Base-by-base conservation (phyloP, 2,113 vertebrate species). In the Paralichthys olivaceus region DNA sequence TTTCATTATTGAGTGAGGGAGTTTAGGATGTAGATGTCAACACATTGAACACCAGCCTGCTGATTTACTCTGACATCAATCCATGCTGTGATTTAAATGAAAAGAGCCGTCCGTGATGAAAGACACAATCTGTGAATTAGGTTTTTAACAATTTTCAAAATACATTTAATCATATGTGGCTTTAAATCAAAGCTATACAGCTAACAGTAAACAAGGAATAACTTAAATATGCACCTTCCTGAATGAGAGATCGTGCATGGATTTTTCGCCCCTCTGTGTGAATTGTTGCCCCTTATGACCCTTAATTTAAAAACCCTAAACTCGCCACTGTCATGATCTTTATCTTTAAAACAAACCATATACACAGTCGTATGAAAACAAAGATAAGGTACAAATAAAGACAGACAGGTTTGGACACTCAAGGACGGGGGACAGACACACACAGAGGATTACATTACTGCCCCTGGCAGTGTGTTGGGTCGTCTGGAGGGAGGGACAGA, bases 1-100 rank as follows among this genome's bases (percentile, higher is more conserved):
- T 91, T 91, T 92, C 87, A 93, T 93, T 91, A 93, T 91, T 79
- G 81, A 84, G 77, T 75, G 34, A 65, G 29, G 49, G 45, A 79
- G 74, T 79, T 76, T 28, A 63, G 65, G 77, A 84, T 62, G 77
- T 89, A 80, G 80, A 90, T 82, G 87, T 93, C 89, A 84, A 91
- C 88, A 89, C 85, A 17, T 56, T 75, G 82, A 69, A 79, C 79
- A 62, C 75, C 37, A 66, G 73, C 22, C 61, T 15, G 20, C 64
- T 90, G 86, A 90, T 88, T 90, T 88, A 81, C 77, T 84, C 81
- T 65, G 87, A 68, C 85, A 84, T 89, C 85, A 90, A 88, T 93
- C 90, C 65, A 85, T 80, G 43, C 61, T 59, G 79, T 86, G 85
- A 87, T 90, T 88, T 75, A 83, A 84, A 85, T 80, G 57, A 89